These are phyloP conservation scores for Luidia sarsii DNA, from an alignment of 53 echinoderm and acorn worm species.

Conservation along the genomic window DNA sequence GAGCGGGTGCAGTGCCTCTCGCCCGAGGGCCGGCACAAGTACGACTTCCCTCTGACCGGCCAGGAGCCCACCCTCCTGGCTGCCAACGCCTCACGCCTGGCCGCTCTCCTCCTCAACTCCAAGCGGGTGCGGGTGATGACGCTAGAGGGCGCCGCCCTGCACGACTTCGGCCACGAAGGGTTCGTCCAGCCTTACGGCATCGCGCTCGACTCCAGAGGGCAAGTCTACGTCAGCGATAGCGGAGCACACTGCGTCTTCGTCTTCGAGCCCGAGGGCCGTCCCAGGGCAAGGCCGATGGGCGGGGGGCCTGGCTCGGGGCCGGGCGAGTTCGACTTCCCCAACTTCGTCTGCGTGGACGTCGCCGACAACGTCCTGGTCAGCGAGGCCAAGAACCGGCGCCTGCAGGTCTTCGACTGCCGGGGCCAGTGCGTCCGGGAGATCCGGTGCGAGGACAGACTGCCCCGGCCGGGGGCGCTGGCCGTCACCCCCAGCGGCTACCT, in stretches of 20 bases:
- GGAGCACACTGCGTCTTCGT: constrained; percentile 70
- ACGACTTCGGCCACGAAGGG: constrained; percentile 65
- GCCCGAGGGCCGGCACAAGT: constrained; percentile 70
- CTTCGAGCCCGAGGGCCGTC: constrained; percentile 64
- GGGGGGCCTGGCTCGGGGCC: constrained; percentile 80
- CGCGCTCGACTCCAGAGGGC: constrained; percentile 70
- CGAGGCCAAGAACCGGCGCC: constrained; percentile 78
- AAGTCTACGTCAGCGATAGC: constrained; percentile 79
- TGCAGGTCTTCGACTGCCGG: constrained; percentile 71
- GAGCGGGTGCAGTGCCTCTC: constrained; percentile 78
- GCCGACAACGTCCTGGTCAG: constrained; percentile 80
- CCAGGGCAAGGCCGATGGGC: constrained; percentile 57
- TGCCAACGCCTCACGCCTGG: constrained; percentile 60
- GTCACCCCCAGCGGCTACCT: constrained; percentile 82
- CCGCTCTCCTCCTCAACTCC: constrained; percentile 68
- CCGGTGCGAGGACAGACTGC: constrained; percentile 72
- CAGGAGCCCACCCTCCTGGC: constrained; percentile 80
- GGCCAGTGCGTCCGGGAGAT: constrained; percentile 77
- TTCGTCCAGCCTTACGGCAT: constrained; percentile 83
- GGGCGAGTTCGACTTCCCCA: constrained; percentile 85
- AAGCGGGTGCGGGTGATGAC: constrained; percentile 72
- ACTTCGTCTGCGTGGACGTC: constrained; percentile 75
- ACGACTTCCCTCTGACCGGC: constrained; percentile 65
- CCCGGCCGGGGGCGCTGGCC: constrained; percentile 81
- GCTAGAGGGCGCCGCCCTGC: constrained; percentile 57